phyloP scores from a whole-genome alignment of 2,113 vertebrate species.

The Phaetusa simplex region DNA sequence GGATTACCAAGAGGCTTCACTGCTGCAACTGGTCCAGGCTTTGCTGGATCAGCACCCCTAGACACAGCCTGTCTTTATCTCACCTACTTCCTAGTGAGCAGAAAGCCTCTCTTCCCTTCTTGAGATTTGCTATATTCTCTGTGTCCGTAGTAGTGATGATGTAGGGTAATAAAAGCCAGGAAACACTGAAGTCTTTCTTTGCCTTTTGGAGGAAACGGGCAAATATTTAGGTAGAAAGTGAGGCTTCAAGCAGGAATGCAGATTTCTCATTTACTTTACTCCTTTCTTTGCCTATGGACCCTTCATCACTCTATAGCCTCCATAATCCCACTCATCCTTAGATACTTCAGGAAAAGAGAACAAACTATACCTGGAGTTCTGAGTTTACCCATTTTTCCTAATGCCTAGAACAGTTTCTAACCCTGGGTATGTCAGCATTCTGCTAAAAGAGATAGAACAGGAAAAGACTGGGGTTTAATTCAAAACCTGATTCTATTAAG shows the following conservation, averaged over 20 bases:
- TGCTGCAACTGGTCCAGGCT: not conserved
- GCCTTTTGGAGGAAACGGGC: not conserved
- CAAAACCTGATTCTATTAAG: conserved; percentile 45
- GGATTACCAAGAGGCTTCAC: not conserved
- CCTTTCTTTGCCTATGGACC: not conserved
- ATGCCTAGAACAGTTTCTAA: not conserved
- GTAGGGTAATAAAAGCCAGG: not conserved
- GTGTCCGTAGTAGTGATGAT: not conserved
- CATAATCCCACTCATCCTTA: not conserved
- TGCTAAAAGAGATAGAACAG: conserved; percentile 33
- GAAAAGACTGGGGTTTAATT: conserved; percentile 59
- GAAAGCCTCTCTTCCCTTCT: not conserved
- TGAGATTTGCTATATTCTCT: not conserved
- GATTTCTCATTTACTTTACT: not conserved
- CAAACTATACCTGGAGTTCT: not conserved
- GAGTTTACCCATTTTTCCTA: not conserved
- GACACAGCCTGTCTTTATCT: not conserved
- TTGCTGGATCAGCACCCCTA: not conserved
- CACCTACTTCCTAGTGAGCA: not conserved
- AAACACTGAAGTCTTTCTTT: not conserved
- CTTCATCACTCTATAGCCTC: not conserved
- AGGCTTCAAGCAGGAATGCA: not conserved
- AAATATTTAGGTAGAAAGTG: not conserved
- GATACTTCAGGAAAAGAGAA: not conserved
- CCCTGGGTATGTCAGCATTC: not conserved